Conservation (phyloP, 2,888 invertebrate species). For the Cephus pulcher region DNA sequence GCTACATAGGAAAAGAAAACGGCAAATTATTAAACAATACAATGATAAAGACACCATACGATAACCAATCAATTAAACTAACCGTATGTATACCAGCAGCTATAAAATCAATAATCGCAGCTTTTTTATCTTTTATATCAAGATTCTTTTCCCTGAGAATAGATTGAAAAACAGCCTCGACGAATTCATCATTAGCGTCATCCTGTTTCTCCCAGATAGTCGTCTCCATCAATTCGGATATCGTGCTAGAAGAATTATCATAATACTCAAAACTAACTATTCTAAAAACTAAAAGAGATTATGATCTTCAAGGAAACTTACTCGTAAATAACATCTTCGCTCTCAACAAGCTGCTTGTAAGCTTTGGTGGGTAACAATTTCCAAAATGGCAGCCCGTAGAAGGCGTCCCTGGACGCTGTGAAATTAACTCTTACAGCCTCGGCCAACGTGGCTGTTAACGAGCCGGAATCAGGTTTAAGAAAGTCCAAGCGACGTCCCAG, state of each 20-base stretch:
- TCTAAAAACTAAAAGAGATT: not conserved
- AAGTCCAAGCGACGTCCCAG: slow-evolving; percentile 85
- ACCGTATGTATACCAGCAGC: slow-evolving; percentile 90
- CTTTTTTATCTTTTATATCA: slow-evolving; percentile 84
- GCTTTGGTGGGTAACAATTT: slow-evolving; percentile 80
- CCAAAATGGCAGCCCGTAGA: slow-evolving; percentile 86
- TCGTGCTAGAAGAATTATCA: slow-evolving; percentile 70
- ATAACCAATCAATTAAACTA: slow-evolving; percentile 41
- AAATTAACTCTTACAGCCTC: slow-evolving; percentile 83
- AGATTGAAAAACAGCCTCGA: slow-evolving; percentile 80
- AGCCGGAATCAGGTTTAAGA: slow-evolving; percentile 69
- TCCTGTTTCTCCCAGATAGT: slow-evolving; percentile 71
- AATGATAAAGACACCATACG: not conserved
- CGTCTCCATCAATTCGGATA: slow-evolving; percentile 81
- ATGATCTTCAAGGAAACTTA: slow-evolving; percentile 63
- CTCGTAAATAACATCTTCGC: slow-evolving; percentile 86
- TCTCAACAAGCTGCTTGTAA: slow-evolving; percentile 77
- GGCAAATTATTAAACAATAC: not conserved
- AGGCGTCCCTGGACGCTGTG: slow-evolving; percentile 82
- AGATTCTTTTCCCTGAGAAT: slow-evolving; percentile 79
- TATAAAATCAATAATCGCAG: slow-evolving; percentile 87
- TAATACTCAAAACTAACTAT: not conserved
- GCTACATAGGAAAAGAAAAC: slow-evolving; percentile 65
- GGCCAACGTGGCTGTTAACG: slow-evolving; percentile 74
- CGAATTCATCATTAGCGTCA: slow-evolving; percentile 71